phyloP scores from a whole-genome alignment of 2,797 vertebrate genomes.

The Squalus acanthias region DNA sequence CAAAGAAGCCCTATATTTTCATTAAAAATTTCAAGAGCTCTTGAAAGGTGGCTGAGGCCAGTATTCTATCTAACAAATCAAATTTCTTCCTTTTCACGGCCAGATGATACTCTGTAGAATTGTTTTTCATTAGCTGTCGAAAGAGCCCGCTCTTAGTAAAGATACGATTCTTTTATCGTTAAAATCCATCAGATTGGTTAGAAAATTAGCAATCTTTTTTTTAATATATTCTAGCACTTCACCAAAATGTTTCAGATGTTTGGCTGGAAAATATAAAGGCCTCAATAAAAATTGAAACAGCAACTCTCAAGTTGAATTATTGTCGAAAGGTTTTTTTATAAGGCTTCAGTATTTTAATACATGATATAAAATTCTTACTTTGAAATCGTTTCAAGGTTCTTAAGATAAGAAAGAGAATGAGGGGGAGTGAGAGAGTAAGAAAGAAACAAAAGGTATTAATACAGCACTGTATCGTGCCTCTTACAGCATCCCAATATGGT shows the following conservation, averaged over 20 bases:
- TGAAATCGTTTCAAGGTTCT: not conserved
- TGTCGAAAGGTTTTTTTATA: not conserved
- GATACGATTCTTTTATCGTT: not conserved
- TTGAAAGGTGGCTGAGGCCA: not conserved
- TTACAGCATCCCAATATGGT: not conserved
- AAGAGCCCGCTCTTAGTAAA: not conserved
- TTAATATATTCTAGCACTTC: not conserved
- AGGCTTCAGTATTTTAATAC: not conserved
- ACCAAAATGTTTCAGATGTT: not conserved
- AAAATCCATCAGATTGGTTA: not conserved
- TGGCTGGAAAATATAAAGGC: not conserved
- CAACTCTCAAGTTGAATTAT: not conserved
- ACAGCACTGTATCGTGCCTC: not conserved
- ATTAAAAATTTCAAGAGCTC: conserved; percentile 20
- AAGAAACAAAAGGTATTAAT: not conserved
- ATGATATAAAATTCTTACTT: not conserved
- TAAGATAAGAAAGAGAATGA: not conserved
- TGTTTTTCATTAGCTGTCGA: not conserved
- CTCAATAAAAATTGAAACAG: not conserved
- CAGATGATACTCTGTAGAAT: not conserved
- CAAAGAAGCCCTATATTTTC: not conserved
- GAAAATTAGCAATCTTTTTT: not conserved
- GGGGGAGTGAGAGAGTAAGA: not conserved
- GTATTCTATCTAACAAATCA: not conserved
- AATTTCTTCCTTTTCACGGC: not conserved